Conservation (phyloP, 2,113 vertebrate genomes). For the Myotis davidii region DNA sequence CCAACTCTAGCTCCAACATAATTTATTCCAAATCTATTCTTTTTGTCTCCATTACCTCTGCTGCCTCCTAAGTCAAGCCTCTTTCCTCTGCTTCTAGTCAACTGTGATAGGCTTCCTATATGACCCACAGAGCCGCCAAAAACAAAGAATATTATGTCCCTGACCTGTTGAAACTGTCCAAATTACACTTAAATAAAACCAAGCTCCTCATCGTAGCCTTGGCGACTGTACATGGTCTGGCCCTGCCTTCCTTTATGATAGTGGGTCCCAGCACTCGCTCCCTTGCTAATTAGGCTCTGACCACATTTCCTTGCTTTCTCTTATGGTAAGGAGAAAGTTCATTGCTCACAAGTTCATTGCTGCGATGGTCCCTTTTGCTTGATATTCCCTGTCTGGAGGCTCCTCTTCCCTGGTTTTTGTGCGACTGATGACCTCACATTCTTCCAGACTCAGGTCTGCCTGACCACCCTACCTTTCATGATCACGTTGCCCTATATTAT, state of each 20-base stretch:
- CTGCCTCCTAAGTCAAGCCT: not conserved
- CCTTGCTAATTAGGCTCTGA: not conserved
- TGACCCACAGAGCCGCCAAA: not conserved
- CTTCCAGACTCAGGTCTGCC: not conserved
- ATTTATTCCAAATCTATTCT: not conserved
- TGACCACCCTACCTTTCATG: not conserved
- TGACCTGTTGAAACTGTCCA: not conserved
- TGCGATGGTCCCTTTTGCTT: not conserved
- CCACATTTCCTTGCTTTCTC: not conserved
- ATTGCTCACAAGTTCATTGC: not conserved
- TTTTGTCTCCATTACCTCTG: not conserved
- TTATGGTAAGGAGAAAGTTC: not conserved
- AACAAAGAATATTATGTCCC: not conserved
- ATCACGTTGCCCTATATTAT: not conserved
- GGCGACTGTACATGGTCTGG: not conserved
- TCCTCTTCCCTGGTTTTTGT: not conserved
- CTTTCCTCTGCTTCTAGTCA: not conserved
- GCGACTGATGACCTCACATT: not conserved
- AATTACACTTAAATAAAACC: not conserved
- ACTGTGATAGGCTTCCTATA: not conserved
- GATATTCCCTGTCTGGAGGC: not conserved
- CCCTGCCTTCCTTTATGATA: not conserved
- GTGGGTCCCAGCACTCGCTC: not conserved
- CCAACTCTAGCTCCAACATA: not conserved
- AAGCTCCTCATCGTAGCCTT: not conserved